Evolutionary conservation across 2,888 invertebrate species (phyloP).

Genomic region (Oxycera nigricornis): DNA sequence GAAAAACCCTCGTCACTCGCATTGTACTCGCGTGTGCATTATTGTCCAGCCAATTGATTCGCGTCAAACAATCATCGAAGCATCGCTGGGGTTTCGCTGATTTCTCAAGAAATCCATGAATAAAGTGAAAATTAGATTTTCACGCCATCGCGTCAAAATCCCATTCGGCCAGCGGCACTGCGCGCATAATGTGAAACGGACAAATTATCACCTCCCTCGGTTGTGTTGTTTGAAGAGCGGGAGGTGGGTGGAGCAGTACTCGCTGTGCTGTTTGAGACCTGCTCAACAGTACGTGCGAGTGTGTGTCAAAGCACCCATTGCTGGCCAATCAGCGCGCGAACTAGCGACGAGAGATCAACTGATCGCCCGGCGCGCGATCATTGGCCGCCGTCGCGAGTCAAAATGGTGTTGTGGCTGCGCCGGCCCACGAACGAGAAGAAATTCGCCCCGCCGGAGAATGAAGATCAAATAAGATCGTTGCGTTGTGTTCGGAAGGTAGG

Average conservation of each 20-base stretch:
- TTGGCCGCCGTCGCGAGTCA: not conserved
- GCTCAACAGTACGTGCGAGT: not conserved
- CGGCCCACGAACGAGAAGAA: too few relatives aligned
- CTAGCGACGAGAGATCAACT: too few relatives aligned
- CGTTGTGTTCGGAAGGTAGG: too few relatives aligned
- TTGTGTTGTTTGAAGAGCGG: not conserved
- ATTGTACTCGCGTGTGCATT: too few relatives aligned
- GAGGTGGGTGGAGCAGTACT: constrained; percentile 30
- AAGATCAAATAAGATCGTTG: not conserved
- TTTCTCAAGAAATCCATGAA: not conserved
- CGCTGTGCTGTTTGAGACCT: not conserved
- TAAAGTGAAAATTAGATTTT: constrained; percentile 46
- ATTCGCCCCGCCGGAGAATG: not conserved
- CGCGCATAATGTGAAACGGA: not conserved
- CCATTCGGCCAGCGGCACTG: constrained; percentile 18
- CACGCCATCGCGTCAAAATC: constrained; percentile 46
- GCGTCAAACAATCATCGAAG: not conserved
- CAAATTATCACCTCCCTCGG: constrained; percentile 19
- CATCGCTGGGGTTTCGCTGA: not conserved
- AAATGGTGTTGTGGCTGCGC: not conserved
- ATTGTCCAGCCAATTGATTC: not conserved
- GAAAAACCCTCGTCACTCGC: too few relatives aligned
- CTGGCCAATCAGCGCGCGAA: not conserved
- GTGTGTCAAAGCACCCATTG: not conserved
- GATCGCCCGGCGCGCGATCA: not conserved